A percentile compares a stretch with the other conserved stretches of the same genome.
Conservation (phyloP, 2,797 vertebrate species). For the Parambassis ranga region DNA sequence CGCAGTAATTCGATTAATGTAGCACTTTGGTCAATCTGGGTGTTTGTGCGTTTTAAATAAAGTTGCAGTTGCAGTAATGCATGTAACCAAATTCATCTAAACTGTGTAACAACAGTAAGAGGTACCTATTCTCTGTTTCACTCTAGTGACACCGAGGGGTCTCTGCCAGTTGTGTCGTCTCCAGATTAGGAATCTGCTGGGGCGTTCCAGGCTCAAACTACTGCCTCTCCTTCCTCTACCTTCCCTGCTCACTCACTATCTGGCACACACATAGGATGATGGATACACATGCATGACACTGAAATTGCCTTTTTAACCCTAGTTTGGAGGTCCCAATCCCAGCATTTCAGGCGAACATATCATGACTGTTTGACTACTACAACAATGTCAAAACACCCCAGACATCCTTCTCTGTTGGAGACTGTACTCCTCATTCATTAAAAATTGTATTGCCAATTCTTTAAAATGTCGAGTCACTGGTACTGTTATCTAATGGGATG, state of each 20-base stretch:
- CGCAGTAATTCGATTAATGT: neutral
- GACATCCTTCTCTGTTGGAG: neutral
- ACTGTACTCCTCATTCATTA: neutral
- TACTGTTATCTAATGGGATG: too few species aligned
- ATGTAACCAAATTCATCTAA: neutral
- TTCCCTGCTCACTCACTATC: conserved; percentile 87
- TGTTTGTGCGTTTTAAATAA: too few species aligned
- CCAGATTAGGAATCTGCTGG: conserved; percentile 85
- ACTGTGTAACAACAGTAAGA: neutral
- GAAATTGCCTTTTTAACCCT: neutral
- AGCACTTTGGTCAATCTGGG: too few species aligned
- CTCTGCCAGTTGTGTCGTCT: conserved; percentile 91
- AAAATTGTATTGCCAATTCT: neutral
- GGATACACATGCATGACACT: neutral
- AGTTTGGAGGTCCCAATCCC: neutral
- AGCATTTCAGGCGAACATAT: neutral
- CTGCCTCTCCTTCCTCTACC: conserved; percentile 90
- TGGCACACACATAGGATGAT: conserved; percentile 85
- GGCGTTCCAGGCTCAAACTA: conserved; percentile 84
- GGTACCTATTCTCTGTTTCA: conserved; percentile 11
- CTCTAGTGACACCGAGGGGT: conserved; percentile 85
- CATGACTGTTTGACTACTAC: neutral
- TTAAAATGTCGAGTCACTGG: too few species aligned
- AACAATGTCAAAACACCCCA: neutral
- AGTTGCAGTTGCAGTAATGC: too few species aligned